These are phyloP conservation scores for Anticlea derivata DNA, from an alignment of 2,888 invertebrate species.

Conservation along the genomic window DNA sequence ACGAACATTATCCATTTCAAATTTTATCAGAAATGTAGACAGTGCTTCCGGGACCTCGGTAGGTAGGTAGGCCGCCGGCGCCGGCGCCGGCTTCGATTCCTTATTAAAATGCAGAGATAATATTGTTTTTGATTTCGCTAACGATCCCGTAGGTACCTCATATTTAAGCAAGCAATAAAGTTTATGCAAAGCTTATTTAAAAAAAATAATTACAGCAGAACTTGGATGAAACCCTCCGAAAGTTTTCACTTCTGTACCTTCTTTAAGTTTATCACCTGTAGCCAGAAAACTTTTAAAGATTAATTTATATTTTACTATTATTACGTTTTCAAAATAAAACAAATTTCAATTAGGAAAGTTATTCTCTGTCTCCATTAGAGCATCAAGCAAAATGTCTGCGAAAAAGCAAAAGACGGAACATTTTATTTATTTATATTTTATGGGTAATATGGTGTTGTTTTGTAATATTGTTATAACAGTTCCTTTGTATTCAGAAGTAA, in stretches of 20 bases:
- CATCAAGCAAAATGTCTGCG: too few species aligned
- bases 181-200: neutral
- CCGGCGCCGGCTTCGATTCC: neutral
- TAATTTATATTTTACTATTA: neutral
- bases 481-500: neutral
- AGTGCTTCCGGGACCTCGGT: neutral
- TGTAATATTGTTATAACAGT: constrained; percentile 1
- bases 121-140: neutral
- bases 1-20: neutral
- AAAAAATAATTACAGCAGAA: neutral
- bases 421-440: constrained; percentile 1
- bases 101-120: constrained; percentile 1
- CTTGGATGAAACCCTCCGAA: neutral
- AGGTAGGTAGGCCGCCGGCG: too few species aligned
- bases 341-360: too few species aligned
- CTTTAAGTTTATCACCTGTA: neutral
- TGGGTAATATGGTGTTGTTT: neutral
- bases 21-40: constrained; percentile 5
- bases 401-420: neutral
- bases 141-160: too few species aligned
- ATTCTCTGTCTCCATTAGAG: too few species aligned
- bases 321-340: too few species aligned
- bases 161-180: too few species aligned
- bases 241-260: neutral
- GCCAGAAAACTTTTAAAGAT: constrained; percentile 2